phyloP scores from a whole-genome alignment of 2,797 vertebrate species.

The Epinephelus malabaricus region DNA sequence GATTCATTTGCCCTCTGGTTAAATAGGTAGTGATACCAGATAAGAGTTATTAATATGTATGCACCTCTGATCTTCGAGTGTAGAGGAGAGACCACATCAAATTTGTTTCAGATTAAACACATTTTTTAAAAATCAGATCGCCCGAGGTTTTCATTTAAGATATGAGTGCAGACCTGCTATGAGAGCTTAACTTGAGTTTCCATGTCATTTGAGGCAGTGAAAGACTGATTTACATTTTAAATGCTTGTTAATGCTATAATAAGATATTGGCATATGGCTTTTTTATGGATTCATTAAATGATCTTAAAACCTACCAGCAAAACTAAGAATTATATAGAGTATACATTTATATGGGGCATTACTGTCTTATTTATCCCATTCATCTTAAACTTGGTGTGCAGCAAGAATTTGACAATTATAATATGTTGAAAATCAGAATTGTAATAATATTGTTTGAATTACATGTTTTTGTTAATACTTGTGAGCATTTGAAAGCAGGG shows the following conservation, averaged over 20 bases:
- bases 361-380: neutral
- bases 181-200: conserved; percentile 17
- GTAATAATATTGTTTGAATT: too few species aligned
- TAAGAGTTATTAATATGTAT: conserved; percentile 58
- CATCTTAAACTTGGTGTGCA: neutral
- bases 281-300: neutral
- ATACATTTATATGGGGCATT: too few species aligned
- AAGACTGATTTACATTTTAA: conserved; percentile 12
- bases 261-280: conserved; percentile 12
- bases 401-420: neutral
- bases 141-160: conserved; percentile 39
- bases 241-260: conserved; percentile 1
- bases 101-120: conserved; percentile 38
- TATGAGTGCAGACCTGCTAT: conserved; percentile 19
- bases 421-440: too few species aligned
- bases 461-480: neutral
- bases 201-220: conserved; percentile 23
- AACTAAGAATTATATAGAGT: neutral
- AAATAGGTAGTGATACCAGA: conserved; percentile 48
- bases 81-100: conserved; percentile 22
- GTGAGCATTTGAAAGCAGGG: neutral
- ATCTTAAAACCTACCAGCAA: neutral
- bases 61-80: conserved; percentile 27
- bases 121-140: conserved; percentile 9
- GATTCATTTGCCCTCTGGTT: conserved; percentile 53